phyloP scores from a whole-genome alignment of 92 coral and sea anemone genomes.

The Heteractis magnifica region DNA sequence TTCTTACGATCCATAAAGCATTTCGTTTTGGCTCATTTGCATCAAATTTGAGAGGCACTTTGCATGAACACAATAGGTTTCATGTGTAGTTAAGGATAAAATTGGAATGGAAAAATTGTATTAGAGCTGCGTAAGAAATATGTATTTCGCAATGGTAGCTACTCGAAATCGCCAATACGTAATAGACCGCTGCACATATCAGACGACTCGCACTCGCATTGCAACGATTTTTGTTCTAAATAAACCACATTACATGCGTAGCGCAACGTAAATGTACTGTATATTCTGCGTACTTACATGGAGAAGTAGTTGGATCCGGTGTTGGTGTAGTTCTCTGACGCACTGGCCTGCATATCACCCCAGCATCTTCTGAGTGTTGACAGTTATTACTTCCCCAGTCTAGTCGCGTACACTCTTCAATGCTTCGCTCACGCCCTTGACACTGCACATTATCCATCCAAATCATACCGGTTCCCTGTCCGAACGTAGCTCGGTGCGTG shows the following conservation, averaged over 20 bases:
- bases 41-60: no score
- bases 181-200: no score
- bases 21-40: no score
- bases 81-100: no score
- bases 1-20: no score
- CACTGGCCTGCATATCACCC: slow-evolving; percentile 27
- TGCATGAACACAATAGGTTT: no score
- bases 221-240: no score
- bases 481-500: slow-evolving; percentile 15
- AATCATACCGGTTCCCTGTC: slow-evolving; percentile 19
- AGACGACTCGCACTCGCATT: no score
- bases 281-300: slow-evolving; percentile 5
- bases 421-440: slow-evolving; percentile 28
- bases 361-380: slow-evolving; percentile 35
- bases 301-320: background rate
- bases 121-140: no score
- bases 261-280: background rate
- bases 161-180: no score
- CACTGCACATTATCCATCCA: slow-evolving; percentile 49
- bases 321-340: background rate
- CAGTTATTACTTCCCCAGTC: slow-evolving; percentile 38
- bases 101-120: no score
- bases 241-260: background rate
- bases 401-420: slow-evolving; percentile 24
- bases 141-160: no score